Conservation (phyloP, 1,140 invertebrate genomes). For the Odontomachus brunneus region DNA sequence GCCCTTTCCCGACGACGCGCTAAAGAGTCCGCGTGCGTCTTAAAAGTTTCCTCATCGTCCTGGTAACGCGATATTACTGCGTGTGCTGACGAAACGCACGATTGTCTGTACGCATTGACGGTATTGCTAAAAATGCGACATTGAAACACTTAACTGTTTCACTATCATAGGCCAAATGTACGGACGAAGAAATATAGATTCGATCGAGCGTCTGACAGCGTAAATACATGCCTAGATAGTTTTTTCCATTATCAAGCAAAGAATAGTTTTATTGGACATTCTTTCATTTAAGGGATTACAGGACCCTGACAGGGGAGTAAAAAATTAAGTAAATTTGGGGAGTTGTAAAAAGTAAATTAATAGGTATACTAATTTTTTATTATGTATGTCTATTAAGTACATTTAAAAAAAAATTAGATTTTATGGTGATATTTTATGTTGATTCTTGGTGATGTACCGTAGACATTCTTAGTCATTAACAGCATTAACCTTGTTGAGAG, state of each 20-base stretch:
- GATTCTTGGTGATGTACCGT: too few species aligned
- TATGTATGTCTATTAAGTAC: too few species aligned
- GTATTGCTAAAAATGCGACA: neutral
- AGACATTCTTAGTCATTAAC: neutral
- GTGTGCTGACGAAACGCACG: constrained; percentile 11
- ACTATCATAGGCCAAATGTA: neutral
- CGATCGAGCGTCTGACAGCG: too few species aligned
- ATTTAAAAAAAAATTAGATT: too few species aligned
- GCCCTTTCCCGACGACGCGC: constrained; percentile 34
- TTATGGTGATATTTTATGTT: too few species aligned
- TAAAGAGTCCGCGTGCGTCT: neutral
- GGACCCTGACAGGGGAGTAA: too few species aligned
- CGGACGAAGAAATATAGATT: neutral
- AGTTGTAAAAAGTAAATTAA: too few species aligned
- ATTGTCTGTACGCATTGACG: constrained; percentile 21
- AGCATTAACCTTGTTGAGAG: neutral
- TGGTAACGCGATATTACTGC: constrained; percentile 42
- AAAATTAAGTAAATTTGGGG: too few species aligned
- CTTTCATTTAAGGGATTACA: too few species aligned
- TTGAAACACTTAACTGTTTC: neutral
- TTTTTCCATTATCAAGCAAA: too few species aligned
- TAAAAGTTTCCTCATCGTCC: constrained; percentile 31
- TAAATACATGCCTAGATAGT: neutral
- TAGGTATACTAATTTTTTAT: too few species aligned
- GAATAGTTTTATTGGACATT: too few species aligned